These are phyloP conservation scores for Schizothorax lantsangensis DNA, from an alignment of 2,797 vertebrate species.

Conservation along the genomic window DNA sequence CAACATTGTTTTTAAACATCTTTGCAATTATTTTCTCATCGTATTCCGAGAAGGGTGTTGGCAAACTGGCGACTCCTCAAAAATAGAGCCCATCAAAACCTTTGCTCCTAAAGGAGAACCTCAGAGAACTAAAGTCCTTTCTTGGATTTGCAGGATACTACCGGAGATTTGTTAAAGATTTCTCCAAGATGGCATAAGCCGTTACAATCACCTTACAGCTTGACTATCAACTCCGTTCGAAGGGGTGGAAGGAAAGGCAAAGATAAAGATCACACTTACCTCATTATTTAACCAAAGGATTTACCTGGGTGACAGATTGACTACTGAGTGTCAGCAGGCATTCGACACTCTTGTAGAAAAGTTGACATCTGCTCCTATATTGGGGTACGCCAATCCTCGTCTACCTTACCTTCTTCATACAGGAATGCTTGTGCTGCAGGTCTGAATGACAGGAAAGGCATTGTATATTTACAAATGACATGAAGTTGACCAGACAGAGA, in stretches of 20 bases:
- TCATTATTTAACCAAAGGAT: background rate
- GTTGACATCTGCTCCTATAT: background rate
- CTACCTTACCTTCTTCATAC: background rate
- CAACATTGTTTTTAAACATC: background rate
- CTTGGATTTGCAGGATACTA: background rate
- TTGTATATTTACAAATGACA: background rate
- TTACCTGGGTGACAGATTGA: background rate
- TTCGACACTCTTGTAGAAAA: background rate
- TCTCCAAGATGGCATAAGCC: background rate
- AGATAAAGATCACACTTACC: background rate
- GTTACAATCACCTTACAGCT: background rate
- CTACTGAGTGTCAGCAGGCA: background rate
- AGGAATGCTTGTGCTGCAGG: background rate
- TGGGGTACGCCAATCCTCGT: background rate
- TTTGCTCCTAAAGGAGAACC: background rate
- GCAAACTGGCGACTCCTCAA: background rate
- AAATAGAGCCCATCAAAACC: background rate
- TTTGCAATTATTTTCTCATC: background rate
- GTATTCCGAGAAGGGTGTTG: no score
- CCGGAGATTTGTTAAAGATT: background rate
- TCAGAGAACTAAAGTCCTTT: background rate
- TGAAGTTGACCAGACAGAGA: background rate
- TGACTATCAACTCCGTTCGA: background rate
- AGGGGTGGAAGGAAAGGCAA: background rate
- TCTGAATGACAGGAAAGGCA: no score